A percentile compares a stretch with the other conserved stretches of the same genome.
These are phyloP conservation scores for Druceiella hillmani DNA, from an alignment of 2,888 invertebrate genomes.

Conservation along the genomic window DNA sequence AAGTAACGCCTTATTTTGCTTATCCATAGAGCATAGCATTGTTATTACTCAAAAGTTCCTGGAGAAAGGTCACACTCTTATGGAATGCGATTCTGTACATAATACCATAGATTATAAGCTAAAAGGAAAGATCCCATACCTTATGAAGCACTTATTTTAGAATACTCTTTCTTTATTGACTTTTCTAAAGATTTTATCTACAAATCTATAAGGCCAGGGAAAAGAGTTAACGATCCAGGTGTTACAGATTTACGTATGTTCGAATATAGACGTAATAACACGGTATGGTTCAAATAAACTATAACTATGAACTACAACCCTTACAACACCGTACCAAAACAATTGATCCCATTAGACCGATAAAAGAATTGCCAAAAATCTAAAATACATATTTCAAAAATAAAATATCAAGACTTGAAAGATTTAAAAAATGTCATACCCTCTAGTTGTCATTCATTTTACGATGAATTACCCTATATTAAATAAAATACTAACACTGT, in stretches of 20 bases:
- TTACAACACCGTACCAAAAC: constrained; percentile 17
- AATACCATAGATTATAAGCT: constrained; percentile 13
- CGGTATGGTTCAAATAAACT: too few species aligned
- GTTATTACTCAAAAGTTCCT: constrained; percentile 17
- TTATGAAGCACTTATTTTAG: constrained; percentile 14
- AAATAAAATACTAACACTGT: constrained; percentile 4
- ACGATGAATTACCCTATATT: constrained; percentile 21
- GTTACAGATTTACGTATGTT: constrained; percentile 16
- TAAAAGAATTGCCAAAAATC: too few species aligned
- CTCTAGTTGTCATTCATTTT: constrained; percentile 23
- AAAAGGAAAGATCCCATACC: constrained; percentile 17
- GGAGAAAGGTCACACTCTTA: constrained; percentile 19
- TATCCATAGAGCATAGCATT: constrained; percentile 22
- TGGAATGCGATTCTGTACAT: constrained; percentile 19
- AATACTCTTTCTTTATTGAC: constrained; percentile 20
- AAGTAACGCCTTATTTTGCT: constrained; percentile 22
- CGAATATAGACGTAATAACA: constrained; percentile 19
- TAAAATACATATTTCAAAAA: constrained; percentile 22
- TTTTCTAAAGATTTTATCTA: constrained; percentile 15
- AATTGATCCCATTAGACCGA: constrained; percentile 18
- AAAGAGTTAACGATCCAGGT: constrained; percentile 17
- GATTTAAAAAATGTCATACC: too few species aligned
- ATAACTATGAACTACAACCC: constrained; percentile 17
- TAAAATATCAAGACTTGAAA: constrained; percentile 24
- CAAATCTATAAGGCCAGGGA: constrained; percentile 19